phyloP scores from a whole-genome alignment of 2,888 invertebrate genomes.

The Dolichopus griseipennis region DNA sequence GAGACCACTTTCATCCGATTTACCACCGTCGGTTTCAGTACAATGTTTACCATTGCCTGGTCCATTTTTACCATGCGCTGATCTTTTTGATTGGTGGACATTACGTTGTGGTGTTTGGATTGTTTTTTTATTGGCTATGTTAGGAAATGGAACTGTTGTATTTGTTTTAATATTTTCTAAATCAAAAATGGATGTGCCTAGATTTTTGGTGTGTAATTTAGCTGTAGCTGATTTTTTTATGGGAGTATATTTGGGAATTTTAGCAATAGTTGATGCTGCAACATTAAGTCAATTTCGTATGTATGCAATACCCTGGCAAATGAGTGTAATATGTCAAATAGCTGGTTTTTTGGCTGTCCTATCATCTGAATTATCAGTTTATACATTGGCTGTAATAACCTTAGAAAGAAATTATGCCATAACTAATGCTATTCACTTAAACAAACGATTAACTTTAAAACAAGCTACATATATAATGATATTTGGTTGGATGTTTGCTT shows the following conservation, averaged over 20 bases:
- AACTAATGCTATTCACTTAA: constrained; percentile 94
- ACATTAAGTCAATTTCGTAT: constrained; percentile 92
- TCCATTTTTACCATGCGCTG: constrained; percentile 90
- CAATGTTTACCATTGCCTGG: constrained; percentile 81
- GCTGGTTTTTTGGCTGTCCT: constrained; percentile 93
- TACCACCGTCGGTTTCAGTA: constrained; percentile 36
- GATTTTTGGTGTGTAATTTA: constrained; percentile 92
- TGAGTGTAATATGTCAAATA: constrained; percentile 83
- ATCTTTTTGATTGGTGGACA: constrained; percentile 97
- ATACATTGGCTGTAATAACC: constrained; percentile 92
- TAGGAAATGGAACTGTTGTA: constrained; percentile 93
- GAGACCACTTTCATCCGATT: constrained; percentile 28
- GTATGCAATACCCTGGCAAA: constrained; percentile 96
- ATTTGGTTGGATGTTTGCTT: constrained; percentile 84
- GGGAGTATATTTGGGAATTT: constrained; percentile 87
- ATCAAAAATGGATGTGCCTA: constrained; percentile 91
- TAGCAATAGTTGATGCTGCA: constrained; percentile 92
- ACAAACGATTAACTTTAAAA: constrained; percentile 81
- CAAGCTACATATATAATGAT: constrained; percentile 90
- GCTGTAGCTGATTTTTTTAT: constrained; percentile 96
- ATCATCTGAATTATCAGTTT: constrained; percentile 89
- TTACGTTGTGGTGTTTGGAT: constrained; percentile 95
- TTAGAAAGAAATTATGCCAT: constrained; percentile 94
- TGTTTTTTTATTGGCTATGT: constrained; percentile 87
- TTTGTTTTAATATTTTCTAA: constrained; percentile 85